Percentiles rank a stretch among this genome's conserved stretches.
Conservation (phyloP, 2,888 invertebrate genomes). For the Hofmannophila pseudospretella region DNA sequence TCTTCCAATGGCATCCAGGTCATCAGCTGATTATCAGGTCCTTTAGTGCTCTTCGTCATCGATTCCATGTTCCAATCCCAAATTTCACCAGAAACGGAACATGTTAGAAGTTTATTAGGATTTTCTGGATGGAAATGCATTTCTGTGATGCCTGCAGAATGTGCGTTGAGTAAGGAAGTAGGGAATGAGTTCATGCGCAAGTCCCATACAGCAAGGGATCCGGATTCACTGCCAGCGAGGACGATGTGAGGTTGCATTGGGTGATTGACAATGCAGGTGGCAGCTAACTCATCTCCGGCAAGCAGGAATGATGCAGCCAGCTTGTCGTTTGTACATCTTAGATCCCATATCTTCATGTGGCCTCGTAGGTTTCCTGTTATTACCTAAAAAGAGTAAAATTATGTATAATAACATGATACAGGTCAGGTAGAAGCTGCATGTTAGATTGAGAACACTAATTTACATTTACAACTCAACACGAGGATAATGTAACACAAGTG, state of each 20-base stretch:
- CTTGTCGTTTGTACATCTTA: conserved; percentile 80
- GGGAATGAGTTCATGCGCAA: conserved; percentile 90
- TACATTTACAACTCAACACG: too few species aligned
- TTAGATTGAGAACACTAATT: too few species aligned
- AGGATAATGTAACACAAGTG: too few species aligned
- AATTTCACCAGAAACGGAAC: conserved; percentile 88
- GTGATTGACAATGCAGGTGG: conserved; percentile 87
- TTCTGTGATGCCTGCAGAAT: conserved; percentile 87
- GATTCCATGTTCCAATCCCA: conserved; percentile 92
- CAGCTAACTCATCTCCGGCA: conserved; percentile 84
- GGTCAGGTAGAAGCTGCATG: too few species aligned
- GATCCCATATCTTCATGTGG: conserved; percentile 93
- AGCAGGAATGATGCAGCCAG: conserved; percentile 85
- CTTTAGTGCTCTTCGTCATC: conserved; percentile 56
- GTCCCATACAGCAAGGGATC: conserved; percentile 93
- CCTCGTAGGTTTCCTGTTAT: conserved; percentile 92
- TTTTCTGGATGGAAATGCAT: conserved; percentile 91
- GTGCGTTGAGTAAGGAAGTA: conserved; percentile 88
- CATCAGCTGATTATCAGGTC: conserved; percentile 56
- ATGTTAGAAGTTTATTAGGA: conserved; percentile 90
- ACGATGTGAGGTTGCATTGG: conserved; percentile 92
- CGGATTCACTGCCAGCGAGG: conserved; percentile 91
- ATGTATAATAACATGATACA: neutral
- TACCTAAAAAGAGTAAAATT: conserved; percentile 67
- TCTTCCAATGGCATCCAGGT: conserved; percentile 85